Evolutionary conservation across 2,888 invertebrate species (phyloP).

Genomic region (Drosophila mercatorum): DNA sequence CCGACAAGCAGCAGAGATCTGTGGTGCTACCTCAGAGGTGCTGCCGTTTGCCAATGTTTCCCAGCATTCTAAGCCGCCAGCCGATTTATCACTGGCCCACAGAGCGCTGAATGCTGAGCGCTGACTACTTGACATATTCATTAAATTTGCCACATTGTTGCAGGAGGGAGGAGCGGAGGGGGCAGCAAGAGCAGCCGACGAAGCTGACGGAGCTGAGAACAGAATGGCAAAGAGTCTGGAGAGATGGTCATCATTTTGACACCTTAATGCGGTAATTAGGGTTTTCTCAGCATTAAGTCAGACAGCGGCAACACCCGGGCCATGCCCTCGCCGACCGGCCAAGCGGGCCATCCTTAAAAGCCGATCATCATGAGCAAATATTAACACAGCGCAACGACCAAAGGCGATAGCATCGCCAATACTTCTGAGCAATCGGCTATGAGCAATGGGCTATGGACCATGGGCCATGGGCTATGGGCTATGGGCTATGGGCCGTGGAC

Average conservation of each 20-base stretch:
- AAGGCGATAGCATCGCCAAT: slow-evolving; percentile 30
- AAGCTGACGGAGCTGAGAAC: slow-evolving; percentile 2
- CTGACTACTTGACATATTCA: slow-evolving; percentile 78
- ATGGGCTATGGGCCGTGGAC: slow-evolving; percentile 8
- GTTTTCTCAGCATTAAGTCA: slow-evolving; percentile 68
- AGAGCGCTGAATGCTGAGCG: slow-evolving; percentile 54
- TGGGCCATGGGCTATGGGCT: slow-evolving; percentile 24
- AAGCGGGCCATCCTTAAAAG: slow-evolving; percentile 56
- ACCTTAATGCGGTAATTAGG: slow-evolving; percentile 83
- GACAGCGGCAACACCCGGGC: slow-evolving; percentile 57
- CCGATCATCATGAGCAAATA: slow-evolving; percentile 79
- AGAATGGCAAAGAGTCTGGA: slow-evolving; percentile 22
- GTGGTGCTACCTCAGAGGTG: slow-evolving; percentile 7
- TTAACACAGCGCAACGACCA: slow-evolving; percentile 72
- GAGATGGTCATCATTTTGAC: slow-evolving; percentile 82
- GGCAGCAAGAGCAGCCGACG: not conserved
- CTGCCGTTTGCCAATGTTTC: slow-evolving; percentile 36
- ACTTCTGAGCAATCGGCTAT: slow-evolving; percentile 18
- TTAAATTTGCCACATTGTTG: slow-evolving; percentile 80
- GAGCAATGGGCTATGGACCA: slow-evolving; percentile 31
- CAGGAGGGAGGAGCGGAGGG: slow-evolving; percentile 19
- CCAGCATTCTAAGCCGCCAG: slow-evolving; percentile 58
- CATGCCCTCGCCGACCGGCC: slow-evolving; percentile 37
- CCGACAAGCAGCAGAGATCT: not conserved
- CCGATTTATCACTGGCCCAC: slow-evolving; percentile 74